These are phyloP conservation scores for Equus przewalskii DNA, from an alignment of 2,113 vertebrate genomes.

Conservation along the genomic window DNA sequence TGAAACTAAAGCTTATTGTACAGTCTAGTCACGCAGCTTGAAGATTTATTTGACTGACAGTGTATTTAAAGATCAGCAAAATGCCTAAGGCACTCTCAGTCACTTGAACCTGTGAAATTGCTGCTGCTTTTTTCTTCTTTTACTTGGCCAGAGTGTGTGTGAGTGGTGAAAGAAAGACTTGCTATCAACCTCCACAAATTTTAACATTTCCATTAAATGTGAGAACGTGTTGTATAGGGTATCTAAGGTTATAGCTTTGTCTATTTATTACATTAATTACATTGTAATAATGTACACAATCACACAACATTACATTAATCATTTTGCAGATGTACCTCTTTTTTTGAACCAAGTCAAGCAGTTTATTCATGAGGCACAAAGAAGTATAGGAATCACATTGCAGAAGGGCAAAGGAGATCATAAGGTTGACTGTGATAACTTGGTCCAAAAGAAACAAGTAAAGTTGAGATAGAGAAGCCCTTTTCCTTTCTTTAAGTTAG, in stretches of 20 bases:
- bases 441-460: slow-evolving; percentile 10
- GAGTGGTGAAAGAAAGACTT: slow-evolving; percentile 25
- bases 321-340: not conserved
- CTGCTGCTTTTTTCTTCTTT: slow-evolving; percentile 24
- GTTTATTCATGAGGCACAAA: not conserved
- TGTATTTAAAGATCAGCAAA: slow-evolving; percentile 80
- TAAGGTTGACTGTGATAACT: not conserved
- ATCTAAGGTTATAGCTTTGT: not conserved
- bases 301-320: not conserved
- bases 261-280: not conserved
- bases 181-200: not conserved
- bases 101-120: slow-evolving; percentile 68
- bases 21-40: slow-evolving; percentile 34
- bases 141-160: slow-evolving; percentile 15
- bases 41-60: slow-evolving; percentile 77
- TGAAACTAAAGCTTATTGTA: slow-evolving; percentile 57
- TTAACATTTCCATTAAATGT: slow-evolving; percentile 63
- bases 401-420: not conserved
- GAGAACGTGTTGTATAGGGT: not conserved
- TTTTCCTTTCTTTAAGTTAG: not conserved
- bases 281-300: not conserved
- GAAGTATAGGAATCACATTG: not conserved
- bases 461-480: not conserved
- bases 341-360: slow-evolving; percentile 11
- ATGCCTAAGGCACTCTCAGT: slow-evolving; percentile 76